Evolutionary conservation across 2,888 invertebrate species (phyloP).

Genomic region (Iselma pallidipennis): DNA sequence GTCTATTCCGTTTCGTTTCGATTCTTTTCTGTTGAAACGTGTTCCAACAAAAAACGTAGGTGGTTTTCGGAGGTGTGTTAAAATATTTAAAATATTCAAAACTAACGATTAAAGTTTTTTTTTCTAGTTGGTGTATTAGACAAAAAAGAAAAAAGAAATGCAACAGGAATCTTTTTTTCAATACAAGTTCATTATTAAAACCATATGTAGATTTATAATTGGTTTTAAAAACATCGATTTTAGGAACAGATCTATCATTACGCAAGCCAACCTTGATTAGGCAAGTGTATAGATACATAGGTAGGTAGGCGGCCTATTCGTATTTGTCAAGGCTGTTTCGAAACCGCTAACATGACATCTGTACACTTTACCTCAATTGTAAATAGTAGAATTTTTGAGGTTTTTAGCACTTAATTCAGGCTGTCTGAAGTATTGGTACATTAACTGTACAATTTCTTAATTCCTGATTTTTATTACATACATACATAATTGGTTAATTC

Average conservation of each 20-base stretch:
- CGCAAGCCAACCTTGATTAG: constrained; percentile 24
- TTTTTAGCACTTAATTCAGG: neutral
- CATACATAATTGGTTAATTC: too few species aligned
- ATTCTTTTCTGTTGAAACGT: constrained; percentile 9
- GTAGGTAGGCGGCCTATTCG: constrained; percentile 24
- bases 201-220: constrained; percentile 24
- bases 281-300: constrained; percentile 1
- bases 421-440: neutral
- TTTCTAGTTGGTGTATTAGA: neutral
- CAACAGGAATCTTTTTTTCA: constrained; percentile 1
- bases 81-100: constrained; percentile 12
- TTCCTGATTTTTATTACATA: too few species aligned
- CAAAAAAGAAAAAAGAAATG: too few species aligned
- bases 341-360: constrained; percentile 22
- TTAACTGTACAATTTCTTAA: neutral
- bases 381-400: neutral
- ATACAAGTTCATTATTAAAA: constrained; percentile 7
- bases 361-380: neutral
- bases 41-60: constrained; percentile 8
- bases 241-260: constrained; percentile 20
- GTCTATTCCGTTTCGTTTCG: constrained; percentile 10
- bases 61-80: constrained; percentile 13
- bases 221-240: constrained; percentile 17
- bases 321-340: constrained; percentile 26
- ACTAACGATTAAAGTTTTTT: neutral